Evolutionary conservation across 1,140 invertebrate genomes (phyloP), one percentile per base, ranked within the genome.

Genomic region (Tyrophagus putrescentiae): DNA sequence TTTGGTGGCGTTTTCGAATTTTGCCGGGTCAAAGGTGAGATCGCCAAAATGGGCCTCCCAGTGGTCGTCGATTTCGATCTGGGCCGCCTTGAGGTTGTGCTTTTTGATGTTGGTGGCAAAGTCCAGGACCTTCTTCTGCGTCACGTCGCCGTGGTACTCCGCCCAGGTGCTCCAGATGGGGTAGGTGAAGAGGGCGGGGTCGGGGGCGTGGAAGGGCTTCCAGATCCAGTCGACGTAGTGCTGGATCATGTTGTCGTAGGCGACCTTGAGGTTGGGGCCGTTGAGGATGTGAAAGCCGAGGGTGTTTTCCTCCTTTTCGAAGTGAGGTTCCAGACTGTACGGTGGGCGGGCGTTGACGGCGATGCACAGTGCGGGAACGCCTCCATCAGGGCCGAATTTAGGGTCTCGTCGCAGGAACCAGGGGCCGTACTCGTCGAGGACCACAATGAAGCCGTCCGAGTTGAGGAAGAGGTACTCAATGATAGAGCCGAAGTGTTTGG

Each of bases 31-130:
- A 64, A 91, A 86, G 18, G 73, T 76, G 16, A 85, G 73, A 18
- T 85, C 84, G 3, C 90, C 89, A 66, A 93, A 94, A 66, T 85
- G 85, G 16, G 78, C 79, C 68, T 92, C 87, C 88, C 88, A 95
- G 7, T 82, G 78, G 68, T 94, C 89, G 67, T 94, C 90, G 45
- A 95, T 87, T 74, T 93, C 88, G 16, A 93, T 61, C 66, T 91
- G 87, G 56, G 85, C 84, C 68, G 82, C 64, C 32, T 78, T 73
- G 65, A 88, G 92, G 0, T 79, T 80, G 66, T 84, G 66, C 0
- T 73, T 67, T 0, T 76, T 62, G 53, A 94, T 91, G 66, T 83
- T 75, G 34, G 80, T 61, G 0, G 82, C 85, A 68, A 83, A 92
- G 5, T 82, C 68, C 2, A 80, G 62, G 0, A 91, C 77, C 18